These are phyloP conservation scores for Plagodis dolabraria DNA, from an alignment of 2,888 invertebrate species.

Conservation along the genomic window DNA sequence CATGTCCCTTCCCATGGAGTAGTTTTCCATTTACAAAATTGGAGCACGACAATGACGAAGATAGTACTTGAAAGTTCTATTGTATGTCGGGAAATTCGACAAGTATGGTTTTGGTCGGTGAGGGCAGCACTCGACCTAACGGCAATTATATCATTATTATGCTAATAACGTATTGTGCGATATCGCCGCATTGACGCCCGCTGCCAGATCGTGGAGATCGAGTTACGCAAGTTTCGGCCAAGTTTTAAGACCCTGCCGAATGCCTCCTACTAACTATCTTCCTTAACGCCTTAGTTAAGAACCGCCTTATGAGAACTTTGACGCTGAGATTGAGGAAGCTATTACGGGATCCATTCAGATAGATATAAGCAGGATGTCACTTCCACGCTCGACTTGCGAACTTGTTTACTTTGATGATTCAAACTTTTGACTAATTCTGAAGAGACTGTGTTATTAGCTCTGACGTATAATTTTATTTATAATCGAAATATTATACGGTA, in stretches of 20 bases:
- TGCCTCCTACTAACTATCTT: constrained; percentile 82
- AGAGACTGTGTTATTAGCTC: constrained; percentile 47
- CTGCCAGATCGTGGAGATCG: constrained; percentile 71
- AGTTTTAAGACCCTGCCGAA: constrained; percentile 82
- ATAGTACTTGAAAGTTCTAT: constrained; percentile 15
- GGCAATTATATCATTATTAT: constrained; percentile 66
- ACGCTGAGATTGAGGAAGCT: constrained; percentile 83
- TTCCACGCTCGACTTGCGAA: constrained; percentile 80
- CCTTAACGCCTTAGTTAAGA: constrained; percentile 84
- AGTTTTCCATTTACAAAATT: constrained; percentile 32
- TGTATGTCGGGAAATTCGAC: constrained; percentile 13
- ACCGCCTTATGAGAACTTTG: constrained; percentile 84
- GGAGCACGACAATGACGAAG: constrained; percentile 20
- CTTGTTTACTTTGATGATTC: constrained; percentile 80
- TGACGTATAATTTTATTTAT: constrained; percentile 36
- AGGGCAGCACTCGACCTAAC: constrained; percentile 26
- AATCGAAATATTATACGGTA: constrained; percentile 25
- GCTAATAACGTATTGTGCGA: constrained; percentile 79
- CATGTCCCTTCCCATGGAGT: constrained; percentile 25
- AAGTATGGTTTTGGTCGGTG: constrained; percentile 9
- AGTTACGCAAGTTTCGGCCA: constrained; percentile 78
- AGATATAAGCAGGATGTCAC: constrained; percentile 83
- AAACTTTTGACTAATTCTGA: constrained; percentile 70
- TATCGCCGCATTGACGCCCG: constrained; percentile 71
- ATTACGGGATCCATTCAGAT: constrained; percentile 81